Percentiles rank a stretch among this genome's conserved stretches.
These are phyloP conservation scores for Zoanthus sociatus DNA, from an alignment of 92 coral and sea anemone species.

Conservation along the genomic window DNA sequence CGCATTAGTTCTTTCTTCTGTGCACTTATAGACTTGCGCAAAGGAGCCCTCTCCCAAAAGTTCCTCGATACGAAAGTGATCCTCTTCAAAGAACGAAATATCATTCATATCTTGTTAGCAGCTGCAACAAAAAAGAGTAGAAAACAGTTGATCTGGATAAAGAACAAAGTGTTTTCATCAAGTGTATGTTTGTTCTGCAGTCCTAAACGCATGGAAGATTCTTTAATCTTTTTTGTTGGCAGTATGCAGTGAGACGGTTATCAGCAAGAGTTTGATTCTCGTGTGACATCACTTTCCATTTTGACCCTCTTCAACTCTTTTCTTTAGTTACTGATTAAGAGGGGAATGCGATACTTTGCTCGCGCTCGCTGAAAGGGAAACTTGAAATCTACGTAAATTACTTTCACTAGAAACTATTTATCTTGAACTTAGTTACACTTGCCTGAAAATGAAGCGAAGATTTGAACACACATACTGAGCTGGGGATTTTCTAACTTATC, in stretches of 20 bases:
- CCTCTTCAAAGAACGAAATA: constrained; percentile 29
- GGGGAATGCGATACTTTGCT: background rate
- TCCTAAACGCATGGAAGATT: background rate
- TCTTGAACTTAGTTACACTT: background rate
- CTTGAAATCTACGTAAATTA: background rate
- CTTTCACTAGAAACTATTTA: background rate
- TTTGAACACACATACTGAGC: background rate
- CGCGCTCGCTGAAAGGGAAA: background rate
- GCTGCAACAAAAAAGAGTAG: background rate
- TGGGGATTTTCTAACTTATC: background rate
- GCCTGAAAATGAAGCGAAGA: background rate
- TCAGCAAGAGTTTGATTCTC: constrained; percentile 16
- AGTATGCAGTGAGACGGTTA: constrained; percentile 20
- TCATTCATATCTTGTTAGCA: constrained; percentile 10
- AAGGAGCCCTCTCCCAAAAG: constrained; percentile 82
- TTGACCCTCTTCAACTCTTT: background rate
- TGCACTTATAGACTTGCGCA: constrained; percentile 78
- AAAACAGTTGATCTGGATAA: background rate
- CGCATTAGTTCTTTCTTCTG: constrained; percentile 57
- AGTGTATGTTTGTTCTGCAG: background rate
- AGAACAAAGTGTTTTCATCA: background rate
- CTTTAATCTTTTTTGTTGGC: background rate
- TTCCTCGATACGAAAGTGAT: constrained; percentile 70
- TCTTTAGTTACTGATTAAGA: background rate
- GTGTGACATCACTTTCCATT: constrained; percentile 41